Conservation (phyloP, 2,888 invertebrate genomes). For the Stegana nigrithorax region DNA sequence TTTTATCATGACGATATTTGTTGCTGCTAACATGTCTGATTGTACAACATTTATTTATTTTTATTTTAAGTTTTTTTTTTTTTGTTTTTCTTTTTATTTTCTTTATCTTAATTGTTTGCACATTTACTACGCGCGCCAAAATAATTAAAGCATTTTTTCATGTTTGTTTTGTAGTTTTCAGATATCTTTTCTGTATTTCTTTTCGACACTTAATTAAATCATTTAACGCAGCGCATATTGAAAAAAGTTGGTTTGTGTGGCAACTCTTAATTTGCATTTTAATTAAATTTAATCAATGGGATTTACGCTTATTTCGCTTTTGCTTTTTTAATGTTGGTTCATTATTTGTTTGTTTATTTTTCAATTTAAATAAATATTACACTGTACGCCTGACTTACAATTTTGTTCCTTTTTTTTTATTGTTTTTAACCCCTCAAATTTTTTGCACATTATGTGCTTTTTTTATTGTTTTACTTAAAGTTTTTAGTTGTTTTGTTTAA, state of each 20-base stretch:
- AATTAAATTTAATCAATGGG: too few species aligned
- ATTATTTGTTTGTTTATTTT: conserved; percentile 19
- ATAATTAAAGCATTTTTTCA: too few species aligned
- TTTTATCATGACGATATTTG: background rate
- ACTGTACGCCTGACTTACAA: background rate
- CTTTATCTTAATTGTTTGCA: background rate
- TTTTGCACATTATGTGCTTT: background rate
- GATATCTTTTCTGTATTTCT: too few species aligned
- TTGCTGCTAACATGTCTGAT: conserved; percentile 56
- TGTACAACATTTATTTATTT: conserved; percentile 50
- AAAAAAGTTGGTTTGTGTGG: too few species aligned
- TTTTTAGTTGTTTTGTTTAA: conserved; percentile 24
- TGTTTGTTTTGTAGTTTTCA: too few species aligned
- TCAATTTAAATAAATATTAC: conserved; percentile 27
- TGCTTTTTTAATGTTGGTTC: background rate
- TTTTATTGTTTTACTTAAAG: conserved; percentile 22
- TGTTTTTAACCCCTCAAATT: background rate
- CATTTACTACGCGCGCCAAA: too few species aligned
- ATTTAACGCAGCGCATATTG: too few species aligned
- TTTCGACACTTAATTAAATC: too few species aligned
- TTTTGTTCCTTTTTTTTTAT: conserved; percentile 10
- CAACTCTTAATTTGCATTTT: too few species aligned
- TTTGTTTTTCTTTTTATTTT: background rate
- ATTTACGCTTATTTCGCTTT: background rate
- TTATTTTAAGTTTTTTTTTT: background rate